These are phyloP conservation scores for Tetheella fluctuosa DNA, from an alignment of 2,888 invertebrate genomes.

Conservation along the genomic window DNA sequence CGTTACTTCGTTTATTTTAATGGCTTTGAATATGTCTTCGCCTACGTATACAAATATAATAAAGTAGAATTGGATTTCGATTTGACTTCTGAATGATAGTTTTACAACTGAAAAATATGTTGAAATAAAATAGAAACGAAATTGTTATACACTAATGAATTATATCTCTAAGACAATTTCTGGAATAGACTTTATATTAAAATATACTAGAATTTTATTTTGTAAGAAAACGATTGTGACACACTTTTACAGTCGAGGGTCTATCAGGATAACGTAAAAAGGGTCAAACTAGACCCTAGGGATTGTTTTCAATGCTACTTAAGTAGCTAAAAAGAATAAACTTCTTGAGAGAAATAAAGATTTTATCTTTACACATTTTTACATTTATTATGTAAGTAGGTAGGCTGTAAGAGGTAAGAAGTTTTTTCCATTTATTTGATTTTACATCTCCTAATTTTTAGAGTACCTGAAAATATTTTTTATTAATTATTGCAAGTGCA, in stretches of 20 bases:
- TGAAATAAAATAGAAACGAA: too few species aligned
- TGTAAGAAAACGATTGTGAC: constrained; percentile 5
- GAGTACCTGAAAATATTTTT: too few species aligned
- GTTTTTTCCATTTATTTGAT: not conserved
- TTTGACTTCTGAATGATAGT: not conserved
- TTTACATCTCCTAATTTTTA: not conserved
- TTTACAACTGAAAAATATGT: not conserved
- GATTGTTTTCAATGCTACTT: constrained; percentile 7
- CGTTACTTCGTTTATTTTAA: not conserved
- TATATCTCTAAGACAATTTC: too few species aligned
- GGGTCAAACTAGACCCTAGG: constrained; percentile 9
- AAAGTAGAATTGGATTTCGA: not conserved
- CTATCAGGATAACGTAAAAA: constrained; percentile 9
- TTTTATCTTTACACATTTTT: not conserved
- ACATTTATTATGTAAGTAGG: not conserved
- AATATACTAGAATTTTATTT: not conserved
- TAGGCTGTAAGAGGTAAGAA: not conserved
- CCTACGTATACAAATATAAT: not conserved
- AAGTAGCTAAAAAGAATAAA: constrained; percentile 6
- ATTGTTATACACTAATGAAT: too few species aligned
- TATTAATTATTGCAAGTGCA: too few species aligned
- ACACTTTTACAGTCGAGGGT: not conserved
- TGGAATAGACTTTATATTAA: not conserved
- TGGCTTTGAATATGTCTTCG: not conserved
- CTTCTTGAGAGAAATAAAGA: not conserved